Conservation (phyloP, 2,888 invertebrate species). For the Eledona agricola region DNA sequence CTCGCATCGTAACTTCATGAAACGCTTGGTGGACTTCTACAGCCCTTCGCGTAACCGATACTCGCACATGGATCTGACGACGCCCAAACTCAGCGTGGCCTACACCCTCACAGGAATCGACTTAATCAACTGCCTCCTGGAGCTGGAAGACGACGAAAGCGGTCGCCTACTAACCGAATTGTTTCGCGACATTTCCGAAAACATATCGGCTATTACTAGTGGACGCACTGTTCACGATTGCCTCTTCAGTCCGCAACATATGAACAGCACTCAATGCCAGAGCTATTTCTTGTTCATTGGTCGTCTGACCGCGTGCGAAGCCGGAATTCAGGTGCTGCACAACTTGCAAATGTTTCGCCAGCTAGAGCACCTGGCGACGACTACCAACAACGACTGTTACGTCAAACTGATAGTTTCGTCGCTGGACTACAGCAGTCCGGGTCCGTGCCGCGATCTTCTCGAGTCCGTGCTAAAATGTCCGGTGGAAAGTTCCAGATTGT, state of each 20-base stretch:
- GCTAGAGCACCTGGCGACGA: conserved; percentile 82
- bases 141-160: conserved; percentile 48
- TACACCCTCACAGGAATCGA: conserved; percentile 76
- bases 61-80: conserved; percentile 81
- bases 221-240: conserved; percentile 85
- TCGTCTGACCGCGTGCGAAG: conserved; percentile 77
- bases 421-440: conserved; percentile 84
- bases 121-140: conserved; percentile 76
- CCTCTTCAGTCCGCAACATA: conserved; percentile 86
- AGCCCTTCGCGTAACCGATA: conserved; percentile 89
- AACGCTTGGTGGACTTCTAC: conserved; percentile 83
- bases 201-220: conserved; percentile 77
- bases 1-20: conserved; percentile 73
- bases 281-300: conserved; percentile 95
- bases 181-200: conserved; percentile 80
- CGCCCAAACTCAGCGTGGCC: conserved; percentile 67
- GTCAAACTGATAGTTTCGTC: conserved; percentile 93
- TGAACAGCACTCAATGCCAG: conserved; percentile 90
- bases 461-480: conserved; percentile 66
- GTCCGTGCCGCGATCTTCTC: conserved; percentile 68
- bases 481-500: conserved; percentile 74
- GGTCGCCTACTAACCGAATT: conserved; percentile 77
- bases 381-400: conserved; percentile 89
- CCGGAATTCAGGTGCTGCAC: conserved; percentile 76
- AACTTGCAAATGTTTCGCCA: conserved; percentile 78